These are phyloP conservation scores for Aurelia aurita DNA, from an alignment of 30 jellyfish, hydroid and myxozoan species.

Conservation along the genomic window DNA sequence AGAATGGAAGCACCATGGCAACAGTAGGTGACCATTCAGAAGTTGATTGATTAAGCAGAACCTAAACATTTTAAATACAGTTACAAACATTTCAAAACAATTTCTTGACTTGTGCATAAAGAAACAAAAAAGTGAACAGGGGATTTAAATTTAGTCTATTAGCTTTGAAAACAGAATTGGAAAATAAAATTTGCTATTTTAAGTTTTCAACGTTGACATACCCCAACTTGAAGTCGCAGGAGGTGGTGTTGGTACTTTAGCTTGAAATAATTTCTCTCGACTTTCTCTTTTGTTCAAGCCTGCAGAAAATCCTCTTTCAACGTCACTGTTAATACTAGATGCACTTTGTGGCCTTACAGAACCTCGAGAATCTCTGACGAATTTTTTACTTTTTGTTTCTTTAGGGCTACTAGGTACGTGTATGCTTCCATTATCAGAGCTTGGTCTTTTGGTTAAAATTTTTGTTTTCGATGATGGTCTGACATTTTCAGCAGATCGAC, in stretches of 20 bases:
- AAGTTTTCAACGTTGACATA: neutral
- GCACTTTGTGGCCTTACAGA: constrained; percentile 59
- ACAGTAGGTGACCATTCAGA: no score
- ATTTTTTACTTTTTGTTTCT: constrained; percentile 17
- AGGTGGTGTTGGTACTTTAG: constrained; percentile 15
- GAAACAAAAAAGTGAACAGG: no score
- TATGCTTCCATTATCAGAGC: constrained; percentile 39
- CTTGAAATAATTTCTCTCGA: constrained; percentile 42
- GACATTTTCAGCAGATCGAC: constrained; percentile 3
- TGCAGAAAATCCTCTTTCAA: constrained; percentile 37
- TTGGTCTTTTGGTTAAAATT: constrained; percentile 35
- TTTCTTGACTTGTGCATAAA: no score
- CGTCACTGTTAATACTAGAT: constrained; percentile 27
- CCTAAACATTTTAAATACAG: no score
- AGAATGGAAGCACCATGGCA: no score
- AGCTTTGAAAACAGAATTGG: no score
- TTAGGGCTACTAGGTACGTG: constrained; percentile 29
- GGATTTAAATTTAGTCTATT: no score
- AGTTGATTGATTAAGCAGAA: no score
- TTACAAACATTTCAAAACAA: no score
- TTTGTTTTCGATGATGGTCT: constrained; percentile 32
- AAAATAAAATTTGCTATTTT: no score
- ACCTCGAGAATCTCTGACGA: constrained; percentile 55
- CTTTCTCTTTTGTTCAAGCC: constrained; percentile 21
- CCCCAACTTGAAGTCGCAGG: constrained; percentile 14